Conservation (phyloP, 2,888 invertebrate genomes). For the Drosophila kambysellisi region DNA sequence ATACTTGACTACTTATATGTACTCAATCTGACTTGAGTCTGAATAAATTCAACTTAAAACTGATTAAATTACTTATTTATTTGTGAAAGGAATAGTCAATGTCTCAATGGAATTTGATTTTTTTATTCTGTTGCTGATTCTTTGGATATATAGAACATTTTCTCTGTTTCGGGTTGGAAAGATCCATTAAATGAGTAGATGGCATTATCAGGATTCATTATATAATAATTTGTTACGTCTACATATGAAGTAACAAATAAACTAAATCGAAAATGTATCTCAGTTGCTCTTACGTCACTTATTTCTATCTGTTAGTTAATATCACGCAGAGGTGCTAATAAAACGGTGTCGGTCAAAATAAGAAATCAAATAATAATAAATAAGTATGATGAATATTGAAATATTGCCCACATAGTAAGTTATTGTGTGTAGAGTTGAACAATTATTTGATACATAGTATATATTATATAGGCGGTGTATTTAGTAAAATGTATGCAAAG, state of each 20-base stretch:
- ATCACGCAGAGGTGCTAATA: background rate
- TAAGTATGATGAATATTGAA: background rate
- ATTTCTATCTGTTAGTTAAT: background rate
- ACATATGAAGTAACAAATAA: background rate
- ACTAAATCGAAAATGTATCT: background rate
- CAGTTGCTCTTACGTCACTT: background rate
- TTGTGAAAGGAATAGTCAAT: background rate
- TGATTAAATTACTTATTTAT: slow-evolving; percentile 1
- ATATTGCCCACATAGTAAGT: background rate
- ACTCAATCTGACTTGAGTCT: slow-evolving; percentile 3
- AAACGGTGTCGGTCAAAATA: background rate
- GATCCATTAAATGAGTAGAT: background rate
- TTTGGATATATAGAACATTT: background rate
- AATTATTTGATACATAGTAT: slow-evolving; percentile 10
- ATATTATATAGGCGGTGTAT: slow-evolving; percentile 42
- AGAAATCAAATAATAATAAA: background rate
- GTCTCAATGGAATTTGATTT: background rate
- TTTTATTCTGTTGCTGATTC: slow-evolving; percentile 1
- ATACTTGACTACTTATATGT: slow-evolving; percentile 24
- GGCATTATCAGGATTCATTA: background rate
- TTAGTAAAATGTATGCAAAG: slow-evolving; percentile 60
- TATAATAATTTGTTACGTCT: background rate
- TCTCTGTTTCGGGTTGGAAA: background rate
- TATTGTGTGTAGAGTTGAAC: slow-evolving; percentile 17
- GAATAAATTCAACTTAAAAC: slow-evolving; percentile 5